Conservation (phyloP, 2,113 vertebrate species). For the Sminthopsis crassicaudata region DNA sequence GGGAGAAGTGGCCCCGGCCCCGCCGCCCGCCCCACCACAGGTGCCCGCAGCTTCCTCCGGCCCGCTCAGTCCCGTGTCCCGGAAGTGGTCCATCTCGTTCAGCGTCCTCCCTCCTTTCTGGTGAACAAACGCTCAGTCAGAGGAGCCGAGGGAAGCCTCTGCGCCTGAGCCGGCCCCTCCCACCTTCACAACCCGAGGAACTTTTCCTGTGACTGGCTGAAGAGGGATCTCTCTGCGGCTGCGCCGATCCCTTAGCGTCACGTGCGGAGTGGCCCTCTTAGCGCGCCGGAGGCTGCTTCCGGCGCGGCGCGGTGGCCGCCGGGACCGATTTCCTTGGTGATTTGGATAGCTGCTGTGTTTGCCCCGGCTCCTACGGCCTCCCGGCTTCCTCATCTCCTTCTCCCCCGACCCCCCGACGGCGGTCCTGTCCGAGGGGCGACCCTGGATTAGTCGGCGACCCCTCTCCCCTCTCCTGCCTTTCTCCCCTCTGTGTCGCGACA, state of each 20-base stretch:
- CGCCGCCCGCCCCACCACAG: background rate
- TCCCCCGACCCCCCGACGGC: background rate
- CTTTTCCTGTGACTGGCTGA: background rate
- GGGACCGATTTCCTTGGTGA: constrained; percentile 74
- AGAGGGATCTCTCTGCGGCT: constrained; percentile 40
- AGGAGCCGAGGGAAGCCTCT: background rate
- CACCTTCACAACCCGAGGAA: background rate
- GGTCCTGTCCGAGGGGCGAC: background rate
- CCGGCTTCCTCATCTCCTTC: background rate
- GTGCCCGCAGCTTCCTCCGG: background rate
- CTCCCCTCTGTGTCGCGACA: background rate
- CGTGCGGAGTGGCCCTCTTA: constrained; percentile 28
- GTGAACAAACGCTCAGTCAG: background rate
- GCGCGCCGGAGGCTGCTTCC: constrained; percentile 70
- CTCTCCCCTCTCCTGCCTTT: background rate
- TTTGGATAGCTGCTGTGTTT: constrained; percentile 19
- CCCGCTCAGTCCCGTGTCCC: background rate
- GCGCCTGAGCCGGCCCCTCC: background rate
- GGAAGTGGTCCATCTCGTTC: constrained; percentile 56
- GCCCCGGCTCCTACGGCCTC: background rate
- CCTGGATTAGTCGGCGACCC: background rate
- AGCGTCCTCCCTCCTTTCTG: background rate
- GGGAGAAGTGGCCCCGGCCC: background rate
- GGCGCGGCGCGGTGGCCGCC: constrained; percentile 73
- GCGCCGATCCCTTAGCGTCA: constrained; percentile 32